Evolutionary conservation across 1,140 invertebrate genomes (phyloP), one percentile per base, ranked within the genome.

Genomic region (Danaus plexippus): DNA sequence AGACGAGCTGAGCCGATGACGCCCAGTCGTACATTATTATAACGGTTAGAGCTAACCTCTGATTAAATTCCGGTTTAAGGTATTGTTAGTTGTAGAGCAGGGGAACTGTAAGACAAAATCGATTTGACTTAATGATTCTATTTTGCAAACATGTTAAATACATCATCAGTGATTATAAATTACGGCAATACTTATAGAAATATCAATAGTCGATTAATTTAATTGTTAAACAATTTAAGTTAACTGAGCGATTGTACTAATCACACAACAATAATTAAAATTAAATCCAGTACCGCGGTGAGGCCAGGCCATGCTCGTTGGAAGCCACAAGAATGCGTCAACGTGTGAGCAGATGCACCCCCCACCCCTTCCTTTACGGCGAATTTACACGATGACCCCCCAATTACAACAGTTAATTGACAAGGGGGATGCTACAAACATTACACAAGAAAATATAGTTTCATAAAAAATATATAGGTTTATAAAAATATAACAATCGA

Each of bases 311-410:
- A 51, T 59, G 47, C 64, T 66, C 69, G 63, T 48, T 42, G 57
- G 79, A 85, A 85, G 81, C 81, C 81, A 53, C 80, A 85, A 81
- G 78, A 85, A 85, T 83, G 82, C 80, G 74, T 80, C 74, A 75
- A 71, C 66, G 76, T 76, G 72, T 73, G 72, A 81, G 74, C 77
- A 80, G 75, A 79, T 78, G 69, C 76, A 52, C 67, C 63, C 65
- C 71, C 66, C 63, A 58, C 68, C 61, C 60, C 61, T 59, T 65
- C 55, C 59, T 62, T 49, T 64, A 63, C 18, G 69, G 61, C 52
- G 61, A 67, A 70, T 68, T 73, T 66, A 61, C 61, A 52, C 58
- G 54, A 63, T 63, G 64, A 63, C 53, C 53, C 52, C 54, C 64
- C 49, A 57, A 64, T 57, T 64, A 57, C 51, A 42, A 50, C 11